Percentiles rank a stretch among this genome's conserved stretches.
Evolutionary conservation across 2,888 invertebrate genomes (phyloP).

Genomic region (Parnassius glacialis): DNA sequence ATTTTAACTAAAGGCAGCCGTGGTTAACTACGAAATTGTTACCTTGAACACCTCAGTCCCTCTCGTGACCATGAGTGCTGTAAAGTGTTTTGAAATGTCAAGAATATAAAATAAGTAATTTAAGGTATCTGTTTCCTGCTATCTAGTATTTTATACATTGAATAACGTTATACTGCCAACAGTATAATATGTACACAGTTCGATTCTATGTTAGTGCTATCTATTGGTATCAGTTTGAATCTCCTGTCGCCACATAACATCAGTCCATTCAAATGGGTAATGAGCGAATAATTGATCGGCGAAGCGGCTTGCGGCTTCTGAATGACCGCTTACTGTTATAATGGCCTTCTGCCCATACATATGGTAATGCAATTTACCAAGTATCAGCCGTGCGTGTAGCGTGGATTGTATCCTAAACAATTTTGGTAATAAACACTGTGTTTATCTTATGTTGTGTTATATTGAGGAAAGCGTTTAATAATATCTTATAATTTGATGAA

Average conservation of each 20-base stretch:
- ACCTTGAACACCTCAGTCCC: too few relatives aligned
- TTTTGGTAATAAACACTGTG: neutral
- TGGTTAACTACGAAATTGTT: too few relatives aligned
- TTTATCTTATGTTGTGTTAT: too few relatives aligned
- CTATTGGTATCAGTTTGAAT: slow-evolving; percentile 11
- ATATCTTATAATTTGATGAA: too few relatives aligned
- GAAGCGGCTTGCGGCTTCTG: slow-evolving; percentile 30
- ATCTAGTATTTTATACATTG: too few relatives aligned
- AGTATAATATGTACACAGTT: neutral
- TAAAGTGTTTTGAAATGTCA: too few relatives aligned
- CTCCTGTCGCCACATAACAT: slow-evolving; percentile 22
- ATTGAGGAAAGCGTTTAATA: too few relatives aligned
- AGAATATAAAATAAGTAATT: too few relatives aligned
- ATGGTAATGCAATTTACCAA: slow-evolving; percentile 33
- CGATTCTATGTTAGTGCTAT: slow-evolving; percentile 6
- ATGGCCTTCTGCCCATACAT: slow-evolving; percentile 30
- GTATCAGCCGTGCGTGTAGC: neutral
- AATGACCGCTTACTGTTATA: slow-evolving; percentile 28
- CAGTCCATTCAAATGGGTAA: slow-evolving; percentile 37
- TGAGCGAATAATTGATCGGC: slow-evolving; percentile 43
- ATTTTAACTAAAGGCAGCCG: too few relatives aligned
- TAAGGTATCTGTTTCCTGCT: too few relatives aligned
- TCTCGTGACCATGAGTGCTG: too few relatives aligned
- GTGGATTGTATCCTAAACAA: slow-evolving; percentile 7
- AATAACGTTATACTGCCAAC: too few relatives aligned